Base-by-base conservation (phyloP, 2,113 vertebrate species). In the Sclerurus mexicanus region DNA sequence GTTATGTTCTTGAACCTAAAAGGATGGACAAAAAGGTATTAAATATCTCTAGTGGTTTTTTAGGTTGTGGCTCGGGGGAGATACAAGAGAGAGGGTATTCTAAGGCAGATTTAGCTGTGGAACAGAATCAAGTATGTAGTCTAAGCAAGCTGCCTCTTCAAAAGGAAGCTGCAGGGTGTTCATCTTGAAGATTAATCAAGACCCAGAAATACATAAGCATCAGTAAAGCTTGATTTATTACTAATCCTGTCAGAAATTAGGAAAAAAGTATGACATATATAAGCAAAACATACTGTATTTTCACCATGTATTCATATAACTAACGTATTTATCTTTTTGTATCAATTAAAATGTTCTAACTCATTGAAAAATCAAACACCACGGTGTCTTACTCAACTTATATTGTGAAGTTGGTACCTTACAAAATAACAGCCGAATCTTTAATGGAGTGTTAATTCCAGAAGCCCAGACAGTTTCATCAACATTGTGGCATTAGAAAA, bases 151-250 rank as follows among this genome's bases (percentile, higher is more conserved):
- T 88, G 60, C 50, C 81, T 92, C 66, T 83, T 90, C 78, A 87
- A 93, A 96, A 90, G 85, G 82, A 96, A 94, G 88, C 95, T 96
- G 92, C 96, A 96, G 92, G 72, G 85, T 97, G 80, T 90, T 98
- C 92, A 89, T 97, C 84, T 95, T 95, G 87, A 91, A 96, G 87
- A 97, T 97, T 96, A 97, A 97, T 91, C 92, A 92, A 94, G 85
- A 95, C 52, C 85, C 92, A 62, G 79, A 90, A 95, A 96, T 94
- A 81, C 81, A 98, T 59, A 97, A 95, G 63, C 95, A 91, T 56
- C 67, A 1, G 16, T 82, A 94, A 93, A 96, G 67, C 94, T 95
- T 74, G 46, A 53, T 95, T 91, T 96, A 86, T 93, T 97, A 94
- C 92, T 96, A 95, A 95, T 94, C 93, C 68, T 66, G 22, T 27